Evolutionary conservation across 1,140 invertebrate genomes (phyloP).

Genomic region (Heliconius hermathena): DNA sequence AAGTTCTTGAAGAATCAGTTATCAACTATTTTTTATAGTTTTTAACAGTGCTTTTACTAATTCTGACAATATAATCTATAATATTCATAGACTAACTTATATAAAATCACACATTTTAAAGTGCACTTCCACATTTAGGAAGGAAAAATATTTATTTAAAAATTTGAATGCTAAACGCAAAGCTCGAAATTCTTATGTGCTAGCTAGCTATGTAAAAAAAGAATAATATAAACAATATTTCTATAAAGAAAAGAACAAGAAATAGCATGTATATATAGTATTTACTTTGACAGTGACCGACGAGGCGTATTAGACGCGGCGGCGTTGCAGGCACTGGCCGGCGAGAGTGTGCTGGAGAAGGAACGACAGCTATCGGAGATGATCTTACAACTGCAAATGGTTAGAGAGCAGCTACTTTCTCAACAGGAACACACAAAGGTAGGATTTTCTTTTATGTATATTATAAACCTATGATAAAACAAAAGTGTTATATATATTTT

Average conservation of each 20-base stretch:
- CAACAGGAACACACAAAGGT: conserved; percentile 83
- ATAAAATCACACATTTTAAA: no score
- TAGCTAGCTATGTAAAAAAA: neutral
- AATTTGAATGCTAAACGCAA: no score
- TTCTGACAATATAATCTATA: no score
- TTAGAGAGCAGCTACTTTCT: conserved; percentile 88
- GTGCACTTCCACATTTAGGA: no score
- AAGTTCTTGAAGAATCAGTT: no score
- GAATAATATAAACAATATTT: neutral
- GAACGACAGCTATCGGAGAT: conserved; percentile 91
- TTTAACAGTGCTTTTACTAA: no score
- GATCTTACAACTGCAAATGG: conserved; percentile 91
- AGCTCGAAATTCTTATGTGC: neutral
- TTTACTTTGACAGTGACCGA: conserved; percentile 60
- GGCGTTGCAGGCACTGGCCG: conserved; percentile 85
- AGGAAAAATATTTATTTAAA: no score
- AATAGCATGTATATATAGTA: conserved; percentile 20
- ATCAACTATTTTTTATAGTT: no score
- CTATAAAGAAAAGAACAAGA: neutral
- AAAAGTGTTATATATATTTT: no score
- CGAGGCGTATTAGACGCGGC: conserved; percentile 82
- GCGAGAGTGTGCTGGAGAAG: conserved; percentile 87
- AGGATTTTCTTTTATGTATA: conserved; percentile 24
- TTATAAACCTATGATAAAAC: no score
- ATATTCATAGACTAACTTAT: no score